Percentiles rank a stretch among this genome's conserved stretches.
phyloP scores from a whole-genome alignment of 2,888 invertebrate species.

The Macaria liturata region DNA sequence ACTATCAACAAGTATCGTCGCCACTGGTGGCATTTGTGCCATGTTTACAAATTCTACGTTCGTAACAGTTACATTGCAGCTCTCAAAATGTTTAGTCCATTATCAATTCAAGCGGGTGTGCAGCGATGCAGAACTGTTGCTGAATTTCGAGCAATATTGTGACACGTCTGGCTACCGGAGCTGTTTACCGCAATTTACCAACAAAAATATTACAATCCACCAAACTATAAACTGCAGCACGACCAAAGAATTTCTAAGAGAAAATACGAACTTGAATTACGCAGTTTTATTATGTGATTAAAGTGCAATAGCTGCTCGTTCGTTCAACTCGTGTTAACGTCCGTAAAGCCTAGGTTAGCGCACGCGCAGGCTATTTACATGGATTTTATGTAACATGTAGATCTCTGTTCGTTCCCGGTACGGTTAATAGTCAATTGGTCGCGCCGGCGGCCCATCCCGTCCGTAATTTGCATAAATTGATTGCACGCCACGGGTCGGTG shows the following conservation, averaged over 20 bases:
- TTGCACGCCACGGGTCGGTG: conserved; percentile 64
- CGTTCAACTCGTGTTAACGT: neutral
- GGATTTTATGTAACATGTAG: conserved; percentile 14
- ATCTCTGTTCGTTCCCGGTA: conserved; percentile 38
- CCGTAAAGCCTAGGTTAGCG: neutral
- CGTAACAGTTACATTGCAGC: conserved; percentile 16
- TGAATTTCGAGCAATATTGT: conserved; percentile 59
- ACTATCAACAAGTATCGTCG: too few species aligned
- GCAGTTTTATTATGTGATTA: too few species aligned
- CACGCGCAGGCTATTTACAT: conserved; percentile 8
- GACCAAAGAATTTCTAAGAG: neutral
- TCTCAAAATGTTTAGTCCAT: conserved; percentile 20
- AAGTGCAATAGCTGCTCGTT: too few species aligned
- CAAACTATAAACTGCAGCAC: conserved; percentile 1
- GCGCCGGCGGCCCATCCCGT: conserved; percentile 62
- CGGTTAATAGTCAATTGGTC: conserved; percentile 57
- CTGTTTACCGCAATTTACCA: conserved; percentile 16
- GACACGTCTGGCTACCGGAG: conserved; percentile 37
- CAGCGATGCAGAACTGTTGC: conserved; percentile 54
- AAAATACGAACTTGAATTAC: too few species aligned
- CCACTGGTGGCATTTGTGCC: too few species aligned
- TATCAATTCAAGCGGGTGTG: conserved; percentile 36
- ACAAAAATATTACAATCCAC: conserved; percentile 2
- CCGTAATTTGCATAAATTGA: conserved; percentile 81
- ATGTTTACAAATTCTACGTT: conserved; percentile 17